Base-by-base conservation (phyloP, 2,888 invertebrate species). In the Alentia gelatinosa region DNA sequence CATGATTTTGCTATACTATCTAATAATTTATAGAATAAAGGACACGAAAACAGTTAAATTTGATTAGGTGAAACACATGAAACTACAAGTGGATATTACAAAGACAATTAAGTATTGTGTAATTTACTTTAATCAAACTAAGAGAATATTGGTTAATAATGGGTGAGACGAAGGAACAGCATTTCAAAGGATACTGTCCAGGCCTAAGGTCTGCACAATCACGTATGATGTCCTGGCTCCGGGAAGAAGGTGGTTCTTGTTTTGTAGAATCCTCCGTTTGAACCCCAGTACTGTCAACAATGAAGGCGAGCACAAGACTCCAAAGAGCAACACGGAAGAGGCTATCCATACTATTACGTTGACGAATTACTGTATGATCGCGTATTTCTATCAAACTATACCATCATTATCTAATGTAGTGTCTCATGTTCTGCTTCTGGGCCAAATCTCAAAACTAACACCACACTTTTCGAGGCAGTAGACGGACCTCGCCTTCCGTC, bases 111-210 rank as follows among this genome's bases (percentile, higher is more conserved):
- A 42, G 15, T 15, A 15, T 42, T n/a, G n/a, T n/a, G n/a, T n/a
- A n/a, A n/a, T n/a, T 42, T 15, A 15, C 47, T 15, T 42, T 42
- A 12, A 42, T 42, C 47, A 42, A 12, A 42, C 15, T 15, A 42
- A 42, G 15, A 42, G 47, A 42, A 42, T 42, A 42, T 7, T 42
- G 15, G 47, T 15, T 42, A 15, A 42, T 42, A 42, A 42, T 42
- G 47, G 15, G n/a, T n/a, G 7, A 42, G 9, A 42, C 47, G 15
- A 42, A 42, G n/a, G n/a, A n/a, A n/a, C n/a, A n/a, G n/a, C n/a
- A n/a, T n/a, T n/a, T n/a, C n/a, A 7, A 93, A 91, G 91, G 92
- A 94, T 94, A 95, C 94, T 95, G 95, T 75, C 95, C 95, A 91
- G 94, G 92, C 79, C 94, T 92, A 9, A 95, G 92, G 5, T 94